Conservation (phyloP, 2,888 invertebrate species). For the Halictus ligatus region DNA sequence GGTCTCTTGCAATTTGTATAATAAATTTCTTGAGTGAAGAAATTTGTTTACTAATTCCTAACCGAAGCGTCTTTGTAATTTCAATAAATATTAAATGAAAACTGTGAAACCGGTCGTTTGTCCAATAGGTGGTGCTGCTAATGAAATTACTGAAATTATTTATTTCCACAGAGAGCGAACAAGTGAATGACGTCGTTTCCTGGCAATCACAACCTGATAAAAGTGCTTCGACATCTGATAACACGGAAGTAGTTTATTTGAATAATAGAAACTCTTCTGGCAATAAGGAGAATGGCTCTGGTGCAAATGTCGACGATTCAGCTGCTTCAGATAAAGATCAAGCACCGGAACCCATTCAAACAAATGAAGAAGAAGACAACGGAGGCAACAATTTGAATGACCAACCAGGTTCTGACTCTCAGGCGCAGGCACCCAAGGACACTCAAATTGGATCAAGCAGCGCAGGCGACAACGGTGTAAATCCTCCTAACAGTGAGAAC, state of each 20-base stretch:
- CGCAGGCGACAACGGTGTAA: background rate
- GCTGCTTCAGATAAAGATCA: background rate
- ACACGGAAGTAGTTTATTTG: background rate
- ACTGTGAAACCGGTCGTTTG: background rate
- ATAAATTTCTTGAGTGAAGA: background rate
- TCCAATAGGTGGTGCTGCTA: background rate
- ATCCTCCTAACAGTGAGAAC: background rate
- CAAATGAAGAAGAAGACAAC: background rate
- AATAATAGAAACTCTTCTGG: background rate
- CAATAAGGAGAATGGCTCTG: background rate
- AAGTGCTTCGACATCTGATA: background rate
- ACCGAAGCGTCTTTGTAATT: background rate
- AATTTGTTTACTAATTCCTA: background rate
- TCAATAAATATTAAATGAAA: background rate
- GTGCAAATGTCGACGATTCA: background rate
- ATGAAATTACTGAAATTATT: background rate
- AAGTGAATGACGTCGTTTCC: background rate
- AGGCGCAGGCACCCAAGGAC: background rate
- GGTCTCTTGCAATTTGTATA: too few species aligned
- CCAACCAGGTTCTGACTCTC: background rate
- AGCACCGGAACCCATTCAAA: background rate
- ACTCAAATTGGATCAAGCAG: too few species aligned
- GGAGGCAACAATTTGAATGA: background rate
- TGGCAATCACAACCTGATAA: background rate
- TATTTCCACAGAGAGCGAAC: background rate